These are phyloP conservation scores for Athetis lepigone DNA, from an alignment of 2,888 invertebrate genomes.

Conservation along the genomic window DNA sequence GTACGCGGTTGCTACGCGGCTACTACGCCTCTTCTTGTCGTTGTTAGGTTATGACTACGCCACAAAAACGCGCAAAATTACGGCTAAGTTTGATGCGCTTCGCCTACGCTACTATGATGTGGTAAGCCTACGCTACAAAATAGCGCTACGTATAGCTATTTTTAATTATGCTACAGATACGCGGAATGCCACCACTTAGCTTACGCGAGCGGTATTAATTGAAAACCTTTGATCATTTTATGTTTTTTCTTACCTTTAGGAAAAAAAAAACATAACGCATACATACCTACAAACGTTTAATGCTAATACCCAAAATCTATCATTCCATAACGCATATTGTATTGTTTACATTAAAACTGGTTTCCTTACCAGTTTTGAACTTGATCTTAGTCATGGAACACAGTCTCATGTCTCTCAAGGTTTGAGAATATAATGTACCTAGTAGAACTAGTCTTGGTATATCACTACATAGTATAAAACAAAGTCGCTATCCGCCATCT, in stretches of 20 bases:
- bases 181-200: too few species aligned
- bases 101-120: too few species aligned
- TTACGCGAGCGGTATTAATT: too few species aligned
- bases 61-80: too few species aligned
- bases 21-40: background rate
- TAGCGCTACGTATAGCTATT: too few species aligned
- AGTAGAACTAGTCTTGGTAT: constrained; percentile 5
- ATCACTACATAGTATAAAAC: too few species aligned
- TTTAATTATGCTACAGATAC: too few species aligned
- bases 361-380: constrained; percentile 35
- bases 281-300: constrained; percentile 11
- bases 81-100: too few species aligned
- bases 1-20: background rate
- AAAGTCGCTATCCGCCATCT: too few species aligned
- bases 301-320: constrained; percentile 7
- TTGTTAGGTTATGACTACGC: background rate
- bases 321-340: constrained; percentile 19
- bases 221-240: background rate
- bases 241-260: constrained; percentile 3
- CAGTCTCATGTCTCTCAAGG: constrained; percentile 16
- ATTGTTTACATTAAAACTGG: constrained; percentile 34
- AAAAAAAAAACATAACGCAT: background rate
- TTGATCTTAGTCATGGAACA: constrained; percentile 45
- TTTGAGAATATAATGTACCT: constrained; percentile 16
- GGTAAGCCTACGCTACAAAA: too few species aligned